Evolutionary conservation across 2,888 invertebrate genomes (phyloP).

Genomic region (Sinopyrophorus schimmeli): DNA sequence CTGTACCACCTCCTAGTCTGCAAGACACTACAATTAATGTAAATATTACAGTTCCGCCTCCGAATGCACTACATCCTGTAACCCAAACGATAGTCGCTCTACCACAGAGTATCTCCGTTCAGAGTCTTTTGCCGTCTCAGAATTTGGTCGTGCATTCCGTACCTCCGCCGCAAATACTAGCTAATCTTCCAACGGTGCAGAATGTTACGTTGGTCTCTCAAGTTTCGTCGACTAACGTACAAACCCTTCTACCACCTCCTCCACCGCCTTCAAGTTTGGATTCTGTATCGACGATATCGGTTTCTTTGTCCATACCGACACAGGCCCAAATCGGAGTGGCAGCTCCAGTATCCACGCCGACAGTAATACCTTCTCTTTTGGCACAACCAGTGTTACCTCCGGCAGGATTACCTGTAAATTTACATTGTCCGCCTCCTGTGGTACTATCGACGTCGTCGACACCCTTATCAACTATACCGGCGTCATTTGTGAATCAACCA

Average conservation of each 20-base stretch:
- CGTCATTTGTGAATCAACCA: conserved; percentile 48
- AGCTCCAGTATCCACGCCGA: conserved; percentile 37
- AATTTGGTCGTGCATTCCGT: conserved; percentile 45
- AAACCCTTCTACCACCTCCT: conserved; percentile 27
- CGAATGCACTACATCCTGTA: conserved; percentile 34
- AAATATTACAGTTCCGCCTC: conserved; percentile 42
- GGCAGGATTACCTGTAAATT: conserved; percentile 40
- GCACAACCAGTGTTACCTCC: conserved; percentile 52
- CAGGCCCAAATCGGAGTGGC: conserved; percentile 39
- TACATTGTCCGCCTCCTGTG: conserved; percentile 46
- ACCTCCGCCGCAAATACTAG: conserved; percentile 35
- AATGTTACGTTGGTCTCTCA: conserved; percentile 27
- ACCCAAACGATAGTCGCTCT: conserved; percentile 30
- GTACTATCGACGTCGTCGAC: conserved; percentile 33
- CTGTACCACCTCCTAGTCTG: conserved; percentile 52
- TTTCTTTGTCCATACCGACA: conserved; percentile 40
- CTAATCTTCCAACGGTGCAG: conserved; percentile 18
- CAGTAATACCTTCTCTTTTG: conserved; percentile 51
- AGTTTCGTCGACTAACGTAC: conserved; percentile 24
- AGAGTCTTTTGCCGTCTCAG: conserved; percentile 39
- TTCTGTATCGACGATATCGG: conserved; percentile 36
- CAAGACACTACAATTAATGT: conserved; percentile 41
- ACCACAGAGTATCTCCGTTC: conserved; percentile 32
- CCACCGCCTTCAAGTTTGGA: conserved; percentile 32
- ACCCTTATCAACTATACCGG: conserved; percentile 41